Evolutionary conservation across 1,140 invertebrate genomes (phyloP).

Genomic region (Trinorchestia longiramus): DNA sequence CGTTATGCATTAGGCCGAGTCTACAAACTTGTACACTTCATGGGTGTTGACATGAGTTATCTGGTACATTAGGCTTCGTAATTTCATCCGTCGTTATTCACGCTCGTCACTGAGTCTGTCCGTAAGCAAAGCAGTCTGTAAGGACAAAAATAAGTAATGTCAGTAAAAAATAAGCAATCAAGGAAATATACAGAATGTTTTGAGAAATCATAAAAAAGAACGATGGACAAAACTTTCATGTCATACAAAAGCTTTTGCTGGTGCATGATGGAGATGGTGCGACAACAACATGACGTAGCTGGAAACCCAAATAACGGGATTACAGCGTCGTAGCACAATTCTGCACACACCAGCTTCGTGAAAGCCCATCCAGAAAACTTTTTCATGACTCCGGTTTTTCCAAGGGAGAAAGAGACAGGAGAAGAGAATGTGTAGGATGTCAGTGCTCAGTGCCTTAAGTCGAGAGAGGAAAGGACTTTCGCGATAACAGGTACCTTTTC

Average conservation of each 20-base stretch:
- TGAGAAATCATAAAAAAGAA: not conserved
- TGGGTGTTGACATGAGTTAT: not conserved
- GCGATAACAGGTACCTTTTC: not conserved
- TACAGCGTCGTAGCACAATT: not conserved
- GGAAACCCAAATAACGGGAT: not conserved
- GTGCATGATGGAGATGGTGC: not conserved
- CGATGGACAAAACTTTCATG: not conserved
- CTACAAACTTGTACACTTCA: not conserved
- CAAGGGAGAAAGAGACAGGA: not conserved
- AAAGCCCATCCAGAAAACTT: not conserved
- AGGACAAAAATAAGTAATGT: not conserved
- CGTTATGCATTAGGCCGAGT: not conserved
- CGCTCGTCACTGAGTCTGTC: not conserved
- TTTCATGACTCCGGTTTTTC: not conserved
- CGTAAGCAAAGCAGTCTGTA: not conserved
- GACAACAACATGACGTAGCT: not conserved
- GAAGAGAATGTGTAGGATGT: not conserved
- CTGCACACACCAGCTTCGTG: not conserved
- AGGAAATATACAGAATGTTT: not conserved
- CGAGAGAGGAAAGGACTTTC: not conserved
- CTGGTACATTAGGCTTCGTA: not conserved
- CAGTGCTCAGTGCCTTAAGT: not conserved
- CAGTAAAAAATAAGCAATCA: not conserved
- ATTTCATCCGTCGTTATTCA: not conserved
- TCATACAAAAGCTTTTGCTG: not conserved